Evolutionary conservation across 2,888 invertebrate species (phyloP).

Genomic region (Sturmia bella): DNA sequence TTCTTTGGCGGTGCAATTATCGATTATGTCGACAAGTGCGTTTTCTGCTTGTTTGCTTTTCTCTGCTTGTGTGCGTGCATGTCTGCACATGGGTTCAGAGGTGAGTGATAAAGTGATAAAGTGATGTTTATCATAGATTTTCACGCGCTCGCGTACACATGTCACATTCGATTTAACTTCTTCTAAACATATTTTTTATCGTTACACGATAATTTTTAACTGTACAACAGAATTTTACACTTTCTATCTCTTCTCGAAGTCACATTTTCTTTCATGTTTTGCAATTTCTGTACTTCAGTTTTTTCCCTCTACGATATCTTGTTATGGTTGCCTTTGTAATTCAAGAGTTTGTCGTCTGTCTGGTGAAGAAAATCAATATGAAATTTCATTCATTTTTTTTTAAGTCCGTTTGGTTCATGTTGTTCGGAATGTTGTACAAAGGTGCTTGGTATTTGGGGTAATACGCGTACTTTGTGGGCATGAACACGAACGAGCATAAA

Average conservation of each 20-base stretch:
- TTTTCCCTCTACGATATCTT: not conserved
- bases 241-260: not conserved
- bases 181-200: constrained; percentile 8
- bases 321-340: constrained; percentile 4
- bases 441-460: constrained; percentile 36
- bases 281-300: not conserved
- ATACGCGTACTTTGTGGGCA: not conserved
- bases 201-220: constrained; percentile 23
- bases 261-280: constrained; percentile 5
- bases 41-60: not conserved
- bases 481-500: not conserved
- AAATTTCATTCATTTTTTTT: constrained; percentile 43
- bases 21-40: constrained; percentile 34
- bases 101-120: constrained; percentile 48
- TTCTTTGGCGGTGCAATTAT: constrained; percentile 42
- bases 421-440: constrained; percentile 34
- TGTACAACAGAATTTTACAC: constrained; percentile 6
- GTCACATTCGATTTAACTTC: constrained; percentile 27
- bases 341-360: constrained; percentile 16
- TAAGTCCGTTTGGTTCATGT: constrained; percentile 29
- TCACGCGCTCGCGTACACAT: constrained; percentile 58
- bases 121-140: constrained; percentile 52
- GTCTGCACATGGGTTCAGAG: not conserved
- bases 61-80: constrained; percentile 3
- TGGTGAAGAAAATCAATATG: constrained; percentile 54